A percentile compares a stretch with the other conserved stretches of the same genome.
phyloP scores from a whole-genome alignment of 1,140 invertebrate species.

The Triops cancriformis region DNA sequence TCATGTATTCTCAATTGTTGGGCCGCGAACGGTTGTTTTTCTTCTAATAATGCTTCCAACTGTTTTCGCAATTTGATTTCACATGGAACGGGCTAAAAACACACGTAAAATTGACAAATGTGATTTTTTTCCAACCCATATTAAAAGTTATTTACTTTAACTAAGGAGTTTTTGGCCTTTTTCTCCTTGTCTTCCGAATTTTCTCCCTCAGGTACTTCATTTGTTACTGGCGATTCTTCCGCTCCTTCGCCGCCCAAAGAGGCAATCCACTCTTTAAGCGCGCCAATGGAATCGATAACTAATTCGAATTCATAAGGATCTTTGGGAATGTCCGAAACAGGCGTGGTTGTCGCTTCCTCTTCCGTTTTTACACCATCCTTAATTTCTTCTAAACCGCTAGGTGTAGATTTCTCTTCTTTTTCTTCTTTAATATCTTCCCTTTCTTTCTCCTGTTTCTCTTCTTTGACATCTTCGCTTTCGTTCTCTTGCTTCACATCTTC shows the following conservation, averaged over 20 bases:
- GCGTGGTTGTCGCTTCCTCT: neutral
- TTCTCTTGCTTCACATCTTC: neutral
- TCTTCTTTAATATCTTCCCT: neutral
- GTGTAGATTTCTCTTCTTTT: neutral
- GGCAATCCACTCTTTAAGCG: slow-evolving; percentile 24
- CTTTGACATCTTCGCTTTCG: neutral
- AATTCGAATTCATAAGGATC: slow-evolving; percentile 25
- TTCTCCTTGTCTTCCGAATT: neutral
- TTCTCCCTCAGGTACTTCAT: neutral
- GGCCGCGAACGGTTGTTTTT: slow-evolving; percentile 16
- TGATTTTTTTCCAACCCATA: no score
- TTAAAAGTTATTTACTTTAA: neutral
- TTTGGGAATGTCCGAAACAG: neutral
- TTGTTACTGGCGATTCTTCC: slow-evolving; percentile 17
- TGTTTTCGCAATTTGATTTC: slow-evolving; percentile 20
- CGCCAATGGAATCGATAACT: slow-evolving; percentile 20
- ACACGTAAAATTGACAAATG: neutral
- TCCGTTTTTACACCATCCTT: neutral
- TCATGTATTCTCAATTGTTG: slow-evolving; percentile 21
- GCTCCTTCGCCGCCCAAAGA: neutral
- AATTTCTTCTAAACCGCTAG: neutral
- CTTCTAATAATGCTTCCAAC: slow-evolving; percentile 15
- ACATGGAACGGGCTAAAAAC: neutral
- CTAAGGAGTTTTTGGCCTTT: neutral
- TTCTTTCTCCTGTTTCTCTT: slow-evolving; percentile 22